Base-by-base conservation (phyloP, 1,140 invertebrate genomes). In the Phocides pigmalion region DNA sequence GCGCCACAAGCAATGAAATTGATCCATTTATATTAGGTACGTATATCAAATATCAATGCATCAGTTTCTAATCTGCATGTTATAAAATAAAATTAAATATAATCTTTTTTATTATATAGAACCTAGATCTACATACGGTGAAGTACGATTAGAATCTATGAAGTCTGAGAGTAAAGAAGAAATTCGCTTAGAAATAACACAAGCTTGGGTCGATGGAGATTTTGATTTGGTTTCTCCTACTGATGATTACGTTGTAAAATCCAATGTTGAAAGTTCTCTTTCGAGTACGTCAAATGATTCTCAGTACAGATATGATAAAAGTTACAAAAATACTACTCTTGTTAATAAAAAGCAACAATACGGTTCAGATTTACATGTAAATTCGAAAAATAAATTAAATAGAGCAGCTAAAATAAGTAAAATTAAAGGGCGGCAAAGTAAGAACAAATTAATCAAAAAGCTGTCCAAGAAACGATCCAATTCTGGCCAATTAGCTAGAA, bases 131-230 rank as follows among this genome's bases (percentile, higher is more conserved):
- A 17, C 28, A 15, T 54, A 41, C 9, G 51, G 51, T n/a, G 51
- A 22, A 22, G 51, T 54, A 42, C 37, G 37, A 15, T 9, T 54
- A 41, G 51, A 54, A 42, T 54, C 51, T 15, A 15, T 54, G 2
- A 54, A 54, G 20, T 54, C 51, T 1, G 37, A 54, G 41, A 37
- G 44, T 59, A 42, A 50, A 68, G n/a, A 58, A 53, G 15, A 66
- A 56, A 22, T 37, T 70, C 51, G 17, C 15, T 17, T 66, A 22
- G 62, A 74, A 64, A 75, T 75, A 63, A 74, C 66, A 17, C 67
- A 74, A 51, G 70, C 66, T 3, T 82, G 79, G 76, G 17, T 80
- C 12, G 63, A 74, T 9, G 66, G 67, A 15, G 66, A 76, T n/a
- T 42, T 68, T 11, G 69, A 77, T 58, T 47, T 56, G 11, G 50